Conservation (phyloP, 2,113 vertebrate genomes). For the Eudorcas thomsonii region DNA sequence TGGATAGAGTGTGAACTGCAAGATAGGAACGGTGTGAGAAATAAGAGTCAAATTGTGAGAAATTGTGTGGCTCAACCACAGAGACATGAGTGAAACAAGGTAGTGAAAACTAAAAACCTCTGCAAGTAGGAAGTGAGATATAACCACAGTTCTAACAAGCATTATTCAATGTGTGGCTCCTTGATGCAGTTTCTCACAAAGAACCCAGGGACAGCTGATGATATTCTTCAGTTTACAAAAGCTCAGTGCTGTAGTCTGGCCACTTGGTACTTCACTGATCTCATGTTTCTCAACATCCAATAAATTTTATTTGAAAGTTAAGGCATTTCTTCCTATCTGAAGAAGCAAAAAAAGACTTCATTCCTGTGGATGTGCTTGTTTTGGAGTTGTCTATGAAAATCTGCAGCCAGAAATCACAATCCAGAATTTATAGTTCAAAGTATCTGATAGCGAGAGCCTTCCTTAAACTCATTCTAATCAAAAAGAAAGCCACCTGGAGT, state of each 20-base stretch:
- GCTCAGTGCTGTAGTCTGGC: background rate
- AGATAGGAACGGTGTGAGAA: background rate
- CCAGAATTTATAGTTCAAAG: background rate
- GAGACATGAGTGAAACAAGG: background rate
- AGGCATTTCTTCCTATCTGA: background rate
- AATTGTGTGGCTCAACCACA: background rate
- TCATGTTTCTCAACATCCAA: background rate
- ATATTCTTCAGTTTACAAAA: background rate
- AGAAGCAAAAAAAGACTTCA: background rate
- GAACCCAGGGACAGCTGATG: fast-evolving
- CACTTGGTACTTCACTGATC: background rate
- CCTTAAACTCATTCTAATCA: background rate
- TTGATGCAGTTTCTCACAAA: background rate
- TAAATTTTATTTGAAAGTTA: background rate
- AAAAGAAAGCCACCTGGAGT: conserved; percentile 22
- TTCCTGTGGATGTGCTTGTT: background rate
- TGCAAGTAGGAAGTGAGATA: background rate
- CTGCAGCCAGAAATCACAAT: background rate
- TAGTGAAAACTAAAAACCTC: background rate
- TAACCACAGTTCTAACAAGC: background rate
- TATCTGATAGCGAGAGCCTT: background rate
- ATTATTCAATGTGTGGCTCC: too few relatives aligned
- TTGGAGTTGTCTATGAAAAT: background rate
- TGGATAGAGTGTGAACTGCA: background rate
- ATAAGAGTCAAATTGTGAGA: background rate